Percentiles rank a stretch among this genome's conserved stretches.
Evolutionary conservation across 1,140 invertebrate genomes (phyloP).

Genomic region (Zaprionus nigranus): DNA sequence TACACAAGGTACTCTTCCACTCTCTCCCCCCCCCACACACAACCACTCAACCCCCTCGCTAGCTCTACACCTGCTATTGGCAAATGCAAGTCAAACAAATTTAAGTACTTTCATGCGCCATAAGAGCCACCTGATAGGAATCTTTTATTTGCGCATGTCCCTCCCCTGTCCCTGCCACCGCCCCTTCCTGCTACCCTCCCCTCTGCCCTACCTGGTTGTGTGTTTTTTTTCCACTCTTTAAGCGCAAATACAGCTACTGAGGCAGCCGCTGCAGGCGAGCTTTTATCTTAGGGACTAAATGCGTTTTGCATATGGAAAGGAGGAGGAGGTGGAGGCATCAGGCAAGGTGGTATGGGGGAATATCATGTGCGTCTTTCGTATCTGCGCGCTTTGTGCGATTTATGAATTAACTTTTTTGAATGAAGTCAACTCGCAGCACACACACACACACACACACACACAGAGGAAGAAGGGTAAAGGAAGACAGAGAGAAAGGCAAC

Average conservation of each 20-base stretch:
- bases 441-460: slow-evolving; percentile 23
- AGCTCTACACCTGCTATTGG: slow-evolving; percentile 26
- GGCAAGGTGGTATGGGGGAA: slow-evolving; percentile 6
- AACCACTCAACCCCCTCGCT: neutral
- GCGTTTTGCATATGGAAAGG: slow-evolving; percentile 64
- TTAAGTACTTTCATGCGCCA: slow-evolving; percentile 81
- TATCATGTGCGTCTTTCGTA: slow-evolving; percentile 68
- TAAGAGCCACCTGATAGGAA: slow-evolving; percentile 81
- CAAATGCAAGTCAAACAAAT: slow-evolving; percentile 78
- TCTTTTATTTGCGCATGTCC: slow-evolving; percentile 71
- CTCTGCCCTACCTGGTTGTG: neutral
- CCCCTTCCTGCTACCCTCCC: neutral
- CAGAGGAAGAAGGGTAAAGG: neutral
- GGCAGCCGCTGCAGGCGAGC: slow-evolving; percentile 53
- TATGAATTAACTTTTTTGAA: slow-evolving; percentile 81
- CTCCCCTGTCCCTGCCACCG: neutral
- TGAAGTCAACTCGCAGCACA: slow-evolving; percentile 72
- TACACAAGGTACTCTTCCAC: too few species aligned
- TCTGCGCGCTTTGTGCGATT: slow-evolving; percentile 79
- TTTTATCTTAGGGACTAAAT: slow-evolving; percentile 74
- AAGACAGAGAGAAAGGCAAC: slow-evolving; percentile 17
- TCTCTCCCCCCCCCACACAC: neutral
- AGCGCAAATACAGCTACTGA: slow-evolving; percentile 28
- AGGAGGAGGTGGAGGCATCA: slow-evolving; percentile 11
- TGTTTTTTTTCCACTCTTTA: slow-evolving; percentile 32